Evolutionary conservation across 2,113 vertebrate genomes (phyloP).

Genomic region (Catharus fuscescens): DNA sequence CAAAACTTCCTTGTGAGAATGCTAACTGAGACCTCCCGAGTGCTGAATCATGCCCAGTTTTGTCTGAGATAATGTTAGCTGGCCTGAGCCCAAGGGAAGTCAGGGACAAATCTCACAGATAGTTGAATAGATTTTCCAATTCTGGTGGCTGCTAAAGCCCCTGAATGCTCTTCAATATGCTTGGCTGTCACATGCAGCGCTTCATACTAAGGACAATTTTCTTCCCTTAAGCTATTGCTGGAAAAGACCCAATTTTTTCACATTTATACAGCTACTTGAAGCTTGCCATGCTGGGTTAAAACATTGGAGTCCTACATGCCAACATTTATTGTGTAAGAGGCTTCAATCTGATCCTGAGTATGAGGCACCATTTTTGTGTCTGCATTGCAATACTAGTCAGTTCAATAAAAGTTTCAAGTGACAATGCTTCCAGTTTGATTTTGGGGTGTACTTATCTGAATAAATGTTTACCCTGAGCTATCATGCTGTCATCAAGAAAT

Average conservation of each 20-base stretch:
- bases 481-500: not conserved
- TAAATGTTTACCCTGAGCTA: not conserved
- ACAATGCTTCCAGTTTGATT: not conserved
- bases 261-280: not conserved
- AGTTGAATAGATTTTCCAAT: not conserved
- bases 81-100: not conserved
- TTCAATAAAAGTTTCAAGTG: not conserved
- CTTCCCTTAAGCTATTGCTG: not conserved
- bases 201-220: not conserved
- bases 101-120: not conserved
- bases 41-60: not conserved
- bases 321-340: not conserved
- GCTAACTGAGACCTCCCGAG: not conserved
- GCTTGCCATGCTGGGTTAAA: not conserved
- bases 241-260: not conserved
- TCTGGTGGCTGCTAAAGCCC: not conserved
- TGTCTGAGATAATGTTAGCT: not conserved
- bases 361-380: not conserved
- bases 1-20: not conserved
- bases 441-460: not conserved
- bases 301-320: not conserved
- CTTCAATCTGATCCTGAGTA: not conserved
- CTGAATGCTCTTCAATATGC: not conserved
- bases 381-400: not conserved
- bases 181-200: not conserved